phyloP scores from a whole-genome alignment of 2,888 invertebrate species.

The Luperina testacea region DNA sequence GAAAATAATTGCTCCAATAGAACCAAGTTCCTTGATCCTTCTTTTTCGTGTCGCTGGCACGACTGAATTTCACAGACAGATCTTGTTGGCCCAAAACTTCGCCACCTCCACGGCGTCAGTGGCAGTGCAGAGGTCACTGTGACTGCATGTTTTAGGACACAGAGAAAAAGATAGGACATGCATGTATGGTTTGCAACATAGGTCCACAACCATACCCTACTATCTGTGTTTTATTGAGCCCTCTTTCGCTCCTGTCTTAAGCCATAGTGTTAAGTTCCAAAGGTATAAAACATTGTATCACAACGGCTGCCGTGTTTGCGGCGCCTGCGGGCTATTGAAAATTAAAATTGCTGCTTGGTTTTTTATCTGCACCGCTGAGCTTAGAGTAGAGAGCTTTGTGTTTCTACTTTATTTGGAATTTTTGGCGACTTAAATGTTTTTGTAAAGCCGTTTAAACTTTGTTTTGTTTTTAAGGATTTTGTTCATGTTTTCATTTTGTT shows the following conservation, averaged over 20 bases:
- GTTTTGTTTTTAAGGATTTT: background rate
- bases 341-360: constrained; percentile 85
- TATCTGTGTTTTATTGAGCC: background rate
- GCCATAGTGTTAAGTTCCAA: constrained; percentile 69
- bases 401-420: constrained; percentile 58
- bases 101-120: too few relatives aligned
- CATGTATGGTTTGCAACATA: background rate
- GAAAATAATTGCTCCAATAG: background rate
- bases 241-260: constrained; percentile 57
- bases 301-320: constrained; percentile 79
- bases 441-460: constrained; percentile 7
- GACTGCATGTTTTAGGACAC: background rate
- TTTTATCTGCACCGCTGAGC: constrained; percentile 81
- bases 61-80: too few relatives aligned
- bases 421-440: constrained; percentile 37
- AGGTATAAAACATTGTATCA: constrained; percentile 81
- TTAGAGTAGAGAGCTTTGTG: constrained; percentile 75
- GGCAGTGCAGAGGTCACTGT: too few relatives aligned
- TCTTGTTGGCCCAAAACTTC: too few relatives aligned
- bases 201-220: background rate
- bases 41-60: too few relatives aligned
- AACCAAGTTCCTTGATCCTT: too few relatives aligned
- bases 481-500: background rate
- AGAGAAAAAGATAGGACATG: background rate
- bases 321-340: constrained; percentile 86